A percentile compares a stretch with the other conserved stretches of the same genome.
Evolutionary conservation across 35 echinoderm and acorn worm species (phyloP).

Genomic region (Ophiothrix spiculata): DNA sequence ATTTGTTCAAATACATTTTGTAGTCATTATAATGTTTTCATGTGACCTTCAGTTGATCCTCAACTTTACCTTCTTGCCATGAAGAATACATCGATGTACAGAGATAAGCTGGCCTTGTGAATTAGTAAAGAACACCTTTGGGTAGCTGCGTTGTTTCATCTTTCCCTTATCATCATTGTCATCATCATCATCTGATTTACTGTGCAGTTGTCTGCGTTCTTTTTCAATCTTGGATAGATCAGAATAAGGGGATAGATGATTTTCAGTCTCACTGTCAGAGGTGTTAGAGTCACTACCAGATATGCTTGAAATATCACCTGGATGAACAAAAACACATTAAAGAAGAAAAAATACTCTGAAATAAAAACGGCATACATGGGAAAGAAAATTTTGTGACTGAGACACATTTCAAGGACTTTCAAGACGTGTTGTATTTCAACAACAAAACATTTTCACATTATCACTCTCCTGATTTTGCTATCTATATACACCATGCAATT

Average conservation of each 20-base stretch:
- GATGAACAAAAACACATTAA: neutral
- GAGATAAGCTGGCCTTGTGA: conserved; percentile 63
- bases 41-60: too few relatives aligned
- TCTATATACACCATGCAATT: too few relatives aligned
- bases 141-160: conserved; percentile 31
- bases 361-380: neutral
- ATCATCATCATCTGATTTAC: neutral
- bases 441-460: neutral
- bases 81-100: conserved; percentile 65
- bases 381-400: conserved; percentile 1
- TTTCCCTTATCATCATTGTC: neutral
- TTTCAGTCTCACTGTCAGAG: conserved; percentile 24
- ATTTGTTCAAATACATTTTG: too few relatives aligned
- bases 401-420: neutral
- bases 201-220: neutral
- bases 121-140: conserved; percentile 81
- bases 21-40: too few relatives aligned
- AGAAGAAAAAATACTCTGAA: neutral
- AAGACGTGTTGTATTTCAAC: too few relatives aligned
- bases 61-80: conserved; percentile 44
- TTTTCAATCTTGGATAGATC: neutral
- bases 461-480: neutral
- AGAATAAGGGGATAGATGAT: conserved; percentile 11
- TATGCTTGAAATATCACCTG: conserved; percentile 94
- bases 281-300: conserved; percentile 69